phyloP scores from a whole-genome alignment of 2,888 invertebrate genomes.

The Nipponacmea schrenckii region DNA sequence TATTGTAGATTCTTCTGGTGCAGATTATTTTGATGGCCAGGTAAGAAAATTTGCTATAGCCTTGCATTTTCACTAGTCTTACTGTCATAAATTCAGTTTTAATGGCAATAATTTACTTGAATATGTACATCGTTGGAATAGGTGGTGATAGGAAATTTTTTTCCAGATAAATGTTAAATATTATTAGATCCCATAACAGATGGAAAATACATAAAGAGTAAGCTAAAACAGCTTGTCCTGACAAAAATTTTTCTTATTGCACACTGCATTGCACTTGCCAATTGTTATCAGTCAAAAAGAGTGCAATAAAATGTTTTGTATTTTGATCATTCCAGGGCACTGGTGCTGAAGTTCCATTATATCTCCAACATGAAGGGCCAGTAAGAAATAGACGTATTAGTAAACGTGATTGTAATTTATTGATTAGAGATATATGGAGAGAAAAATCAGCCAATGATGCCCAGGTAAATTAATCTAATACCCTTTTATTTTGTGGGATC shows the following conservation, averaged over 20 bases:
- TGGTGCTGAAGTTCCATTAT: constrained; percentile 60
- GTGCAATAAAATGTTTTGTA: too few relatives aligned
- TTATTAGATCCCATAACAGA: too few relatives aligned
- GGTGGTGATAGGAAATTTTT: too few relatives aligned
- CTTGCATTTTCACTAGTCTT: neutral
- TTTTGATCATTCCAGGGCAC: constrained; percentile 50
- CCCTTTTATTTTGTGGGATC: neutral
- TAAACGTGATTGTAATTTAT: constrained; percentile 61
- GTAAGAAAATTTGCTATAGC: constrained; percentile 33
- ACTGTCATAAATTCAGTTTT: neutral
- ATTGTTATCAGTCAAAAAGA: too few relatives aligned
- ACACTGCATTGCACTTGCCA: too few relatives aligned
- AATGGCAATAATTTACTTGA: too few relatives aligned
- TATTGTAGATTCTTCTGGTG: constrained; percentile 51
- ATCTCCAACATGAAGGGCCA: constrained; percentile 60
- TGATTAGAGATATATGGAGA: constrained; percentile 66
- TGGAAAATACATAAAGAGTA: too few relatives aligned
- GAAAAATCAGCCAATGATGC: constrained; percentile 62
- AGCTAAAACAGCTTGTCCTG: too few relatives aligned
- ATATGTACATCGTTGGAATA: too few relatives aligned
- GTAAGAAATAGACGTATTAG: constrained; percentile 63
- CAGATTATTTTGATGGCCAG: constrained; percentile 64
- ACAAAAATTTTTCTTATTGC: too few relatives aligned
- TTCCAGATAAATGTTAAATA: too few relatives aligned
- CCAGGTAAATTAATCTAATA: constrained; percentile 36